Base-by-base conservation (phyloP, 2,113 vertebrate genomes). In the Chrysemys picta region DNA sequence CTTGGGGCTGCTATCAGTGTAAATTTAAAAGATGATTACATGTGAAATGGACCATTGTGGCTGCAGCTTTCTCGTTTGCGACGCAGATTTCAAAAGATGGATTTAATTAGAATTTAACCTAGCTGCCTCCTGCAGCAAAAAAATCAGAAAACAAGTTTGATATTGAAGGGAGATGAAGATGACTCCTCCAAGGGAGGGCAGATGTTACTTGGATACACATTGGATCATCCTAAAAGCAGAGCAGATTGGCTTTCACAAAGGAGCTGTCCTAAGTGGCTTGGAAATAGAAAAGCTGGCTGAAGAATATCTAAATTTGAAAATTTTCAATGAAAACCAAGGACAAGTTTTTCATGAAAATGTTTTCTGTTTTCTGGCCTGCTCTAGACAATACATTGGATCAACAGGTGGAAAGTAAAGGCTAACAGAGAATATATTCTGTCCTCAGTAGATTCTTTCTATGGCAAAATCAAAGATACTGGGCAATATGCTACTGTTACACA, bases 21-120 rank as follows among this genome's bases (percentile, higher is more conserved):
- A 85, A 75, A 42, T 75, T 54, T n/a, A 49, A 88, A 82, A 86
- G 65, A 85, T 2, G 8, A n/a, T 72, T 10, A 89, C 10, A 47
- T 16, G 49, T 84, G 82, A 80, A 82, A 79, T 56, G 76, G 75
- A 47, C 59, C 85, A 35, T 5, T 1, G 35, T 52, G 82, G 72
- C 89, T 82, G 72, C 80, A 93, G 93, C 56, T 52, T 59, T 83
- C 8, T 1, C 3, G 3, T 25, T 92, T 82, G 80, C 79, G 65
- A 88, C 6, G 45, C 57, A 93, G 27, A 10, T 47, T 91, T 95
- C 35, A 42, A 72, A 95, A 79, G 53, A 53, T 4, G 3, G 10
- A 6, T 53, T 88, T 87, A 14, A 87, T 83, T 79, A 91, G 72
- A 90, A 86, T 17, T 83, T 79, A 88, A 83, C 50, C 35, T 86